phyloP scores from a whole-genome alignment of 2,888 invertebrate species.

The Flexamia atlantica region DNA sequence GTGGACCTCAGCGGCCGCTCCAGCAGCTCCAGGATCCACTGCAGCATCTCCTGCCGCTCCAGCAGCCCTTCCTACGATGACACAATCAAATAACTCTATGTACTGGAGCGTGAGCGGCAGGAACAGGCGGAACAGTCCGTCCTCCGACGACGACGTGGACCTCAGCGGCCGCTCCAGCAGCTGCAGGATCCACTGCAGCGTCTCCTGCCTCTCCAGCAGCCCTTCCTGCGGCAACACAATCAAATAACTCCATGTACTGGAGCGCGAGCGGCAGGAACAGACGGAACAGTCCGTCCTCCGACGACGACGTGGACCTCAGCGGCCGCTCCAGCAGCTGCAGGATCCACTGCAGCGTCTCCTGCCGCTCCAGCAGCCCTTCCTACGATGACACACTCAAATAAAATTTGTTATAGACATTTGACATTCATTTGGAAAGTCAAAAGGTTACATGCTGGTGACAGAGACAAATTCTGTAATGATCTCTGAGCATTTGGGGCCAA shows the following conservation, averaged over 20 bases:
- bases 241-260: too few species aligned
- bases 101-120: slow-evolving; percentile 92
- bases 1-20: slow-evolving; percentile 78
- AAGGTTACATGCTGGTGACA: too few species aligned
- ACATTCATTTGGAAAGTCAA: too few species aligned
- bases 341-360: slow-evolving; percentile 95
- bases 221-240: too few species aligned
- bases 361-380: slow-evolving; percentile 91
- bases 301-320: slow-evolving; percentile 77
- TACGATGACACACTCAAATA: too few species aligned
- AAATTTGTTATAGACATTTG: too few species aligned
- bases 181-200: slow-evolving; percentile 95
- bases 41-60: slow-evolving; percentile 95
- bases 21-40: slow-evolving; percentile 93
- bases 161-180: slow-evolving; percentile 81
- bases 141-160: slow-evolving; percentile 85
- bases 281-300: slow-evolving; percentile 92
- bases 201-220: slow-evolving; percentile 94
- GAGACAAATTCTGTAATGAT: not conserved
- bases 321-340: slow-evolving; percentile 89
- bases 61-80: slow-evolving; percentile 82
- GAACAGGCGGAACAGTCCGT: slow-evolving; percentile 89
- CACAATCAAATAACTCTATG: too few species aligned
- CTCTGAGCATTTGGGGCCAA: not conserved
- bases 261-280: slow-evolving; percentile 89